A percentile compares a stretch with the other conserved stretches of the same genome.
Conservation (phyloP, 2,888 invertebrate genomes). For the Epirrita christyi region DNA sequence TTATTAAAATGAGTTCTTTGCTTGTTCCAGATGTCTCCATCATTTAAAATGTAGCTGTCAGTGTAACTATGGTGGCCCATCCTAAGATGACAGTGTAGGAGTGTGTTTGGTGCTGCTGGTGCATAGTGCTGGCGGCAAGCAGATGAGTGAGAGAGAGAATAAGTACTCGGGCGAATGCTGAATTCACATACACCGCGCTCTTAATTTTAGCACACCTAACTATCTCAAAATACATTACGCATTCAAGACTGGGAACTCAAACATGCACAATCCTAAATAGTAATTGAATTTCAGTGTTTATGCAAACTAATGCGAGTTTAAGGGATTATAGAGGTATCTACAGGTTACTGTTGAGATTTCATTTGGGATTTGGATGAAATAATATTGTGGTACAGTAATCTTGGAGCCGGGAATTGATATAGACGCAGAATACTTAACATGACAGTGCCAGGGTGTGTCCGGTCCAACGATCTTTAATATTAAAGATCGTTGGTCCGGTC, state of each 20-base stretch:
- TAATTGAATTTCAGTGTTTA: slow-evolving; percentile 63
- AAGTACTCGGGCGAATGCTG: too few species aligned
- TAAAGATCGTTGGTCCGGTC: too few species aligned
- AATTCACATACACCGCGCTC: too few species aligned
- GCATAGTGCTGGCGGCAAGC: slow-evolving; percentile 65
- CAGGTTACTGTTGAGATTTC: slow-evolving; percentile 23
- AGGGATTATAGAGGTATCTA: slow-evolving; percentile 31
- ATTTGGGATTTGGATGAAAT: slow-evolving; percentile 21
- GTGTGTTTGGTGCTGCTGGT: slow-evolving; percentile 61
- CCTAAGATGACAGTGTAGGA: slow-evolving; percentile 42
- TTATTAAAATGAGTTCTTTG: too few species aligned
- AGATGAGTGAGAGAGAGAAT: slow-evolving; percentile 84
- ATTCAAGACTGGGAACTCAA: not conserved
- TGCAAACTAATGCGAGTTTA: slow-evolving; percentile 53
- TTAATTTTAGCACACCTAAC: too few species aligned
- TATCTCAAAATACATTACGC: too few species aligned
- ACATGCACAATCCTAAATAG: slow-evolving; percentile 28
- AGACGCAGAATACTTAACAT: too few species aligned
- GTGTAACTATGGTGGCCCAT: not conserved
- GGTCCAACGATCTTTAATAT: too few species aligned
- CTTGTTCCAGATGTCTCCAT: slow-evolving; percentile 46
- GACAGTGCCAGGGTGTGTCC: too few species aligned
- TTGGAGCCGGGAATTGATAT: too few species aligned
- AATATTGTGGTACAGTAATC: not conserved
- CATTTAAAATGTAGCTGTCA: slow-evolving; percentile 41